Evolutionary conservation across 2,888 invertebrate genomes (phyloP), one percentile per base, ranked within the genome.

Genomic region (Heliconius cydno): DNA sequence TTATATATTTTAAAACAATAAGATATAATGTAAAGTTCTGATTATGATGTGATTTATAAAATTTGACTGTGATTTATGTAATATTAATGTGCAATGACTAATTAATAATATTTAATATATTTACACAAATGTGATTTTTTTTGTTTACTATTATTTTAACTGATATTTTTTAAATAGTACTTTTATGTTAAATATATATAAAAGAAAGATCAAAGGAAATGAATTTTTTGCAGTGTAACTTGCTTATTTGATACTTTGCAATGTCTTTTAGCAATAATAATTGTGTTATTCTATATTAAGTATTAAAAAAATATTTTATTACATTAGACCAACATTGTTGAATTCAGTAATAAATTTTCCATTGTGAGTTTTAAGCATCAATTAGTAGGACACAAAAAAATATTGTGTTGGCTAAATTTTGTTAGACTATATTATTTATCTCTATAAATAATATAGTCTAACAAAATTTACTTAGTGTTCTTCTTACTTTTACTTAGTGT

Each of bases 21-120:
- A 68, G 73, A 80, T 41, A 72, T 82, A 81, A 34, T 73, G 68
- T 66, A 57, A 73, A 60, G n/a, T 73, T n/a, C 13, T 52, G 22
- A 12, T 15, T 70, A 68, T n/a, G n/a, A 67, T 67, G 70, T 70
- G 41, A 70, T 70, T 70, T 25, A 13, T 70, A 60, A 73, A 57
- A 30, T 34, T 57, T 73, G 57, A 57, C 57, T 73, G 73, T 73
- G 73, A 57, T 52, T 73, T n/a, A 57, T 15, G 34, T 34, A 22
- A 52, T 60, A 30, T 41, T 46, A 46, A n/a, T 73, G 73, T 60
- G 73, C 73, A 57, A 57, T 73, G 73, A 30, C n/a, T 73, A 28
- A 28, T 28, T 65, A 65, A 63, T 57, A 28, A 28, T 46, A 72
- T 72, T 68, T 67, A n/a, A 38, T 38, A 25, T 67, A 30, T 30